A percentile compares a stretch with the other conserved stretches of the same genome.
These are phyloP conservation scores for Clistopyga incitator DNA, from an alignment of 2,888 invertebrate species.

Conservation along the genomic window DNA sequence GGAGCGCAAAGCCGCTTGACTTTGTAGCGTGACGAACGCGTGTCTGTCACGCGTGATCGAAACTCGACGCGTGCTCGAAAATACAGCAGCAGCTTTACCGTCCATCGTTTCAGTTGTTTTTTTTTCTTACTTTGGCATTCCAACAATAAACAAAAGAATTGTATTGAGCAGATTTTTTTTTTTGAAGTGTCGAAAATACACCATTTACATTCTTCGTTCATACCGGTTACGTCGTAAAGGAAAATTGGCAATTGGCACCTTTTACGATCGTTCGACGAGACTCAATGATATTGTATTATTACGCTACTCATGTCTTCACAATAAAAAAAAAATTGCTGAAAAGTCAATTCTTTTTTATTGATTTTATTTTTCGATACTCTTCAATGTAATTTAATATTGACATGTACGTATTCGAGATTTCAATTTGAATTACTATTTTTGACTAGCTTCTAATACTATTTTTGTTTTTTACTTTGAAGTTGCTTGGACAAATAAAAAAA, in stretches of 20 bases:
- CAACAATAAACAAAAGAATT: not conserved
- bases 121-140: not conserved
- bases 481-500: too few species aligned
- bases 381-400: too few species aligned
- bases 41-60: constrained; percentile 60
- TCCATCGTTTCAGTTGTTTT: not conserved
- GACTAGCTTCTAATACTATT: too few species aligned
- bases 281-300: too few species aligned
- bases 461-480: too few species aligned
- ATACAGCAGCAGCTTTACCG: not conserved
- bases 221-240: not conserved
- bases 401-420: too few species aligned
- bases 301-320: too few species aligned
- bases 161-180: not conserved
- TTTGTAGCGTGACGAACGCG: constrained; percentile 43
- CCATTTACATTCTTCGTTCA: not conserved
- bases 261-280: not conserved
- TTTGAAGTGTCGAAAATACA: not conserved
- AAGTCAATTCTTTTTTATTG: too few species aligned
- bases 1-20: constrained; percentile 17
- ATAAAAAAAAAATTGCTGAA: too few species aligned
- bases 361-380: too few species aligned
- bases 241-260: not conserved
- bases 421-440: too few species aligned
- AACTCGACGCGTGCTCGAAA: constrained; percentile 46